phyloP scores from a whole-genome alignment of 1,140 invertebrate genomes.

The Bradynema listronoti region DNA sequence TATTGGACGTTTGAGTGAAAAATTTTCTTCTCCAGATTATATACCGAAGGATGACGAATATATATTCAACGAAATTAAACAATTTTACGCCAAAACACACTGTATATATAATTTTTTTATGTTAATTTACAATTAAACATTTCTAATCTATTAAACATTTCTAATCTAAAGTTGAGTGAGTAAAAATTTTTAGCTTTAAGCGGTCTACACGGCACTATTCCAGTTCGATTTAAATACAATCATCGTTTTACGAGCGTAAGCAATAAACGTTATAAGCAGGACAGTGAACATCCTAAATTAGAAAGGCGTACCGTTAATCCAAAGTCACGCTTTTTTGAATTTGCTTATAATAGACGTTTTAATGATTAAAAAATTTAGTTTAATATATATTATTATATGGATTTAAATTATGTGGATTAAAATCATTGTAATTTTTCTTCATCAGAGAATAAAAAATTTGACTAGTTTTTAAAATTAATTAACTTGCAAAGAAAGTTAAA shows the following conservation, averaged over 20 bases:
- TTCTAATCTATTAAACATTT: neutral
- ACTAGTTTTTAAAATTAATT: no score
- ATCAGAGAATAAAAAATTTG: no score
- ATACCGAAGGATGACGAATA: constrained; percentile 15
- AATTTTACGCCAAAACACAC: constrained; percentile 8
- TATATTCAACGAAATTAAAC: constrained; percentile 16
- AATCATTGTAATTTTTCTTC: no score
- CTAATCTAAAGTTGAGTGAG: neutral
- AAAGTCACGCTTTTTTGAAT: neutral
- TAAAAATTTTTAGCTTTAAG: constrained; percentile 10
- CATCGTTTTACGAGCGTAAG: constrained; percentile 2
- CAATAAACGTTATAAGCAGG: neutral
- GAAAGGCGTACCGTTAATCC: no score
- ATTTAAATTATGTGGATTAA: no score
- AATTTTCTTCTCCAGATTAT: neutral
- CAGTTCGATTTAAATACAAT: constrained; percentile 12
- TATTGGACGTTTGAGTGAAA: neutral
- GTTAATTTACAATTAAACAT: neutral
- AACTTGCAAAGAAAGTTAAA: no score
- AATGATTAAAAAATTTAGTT: no score
- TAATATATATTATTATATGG: no score
- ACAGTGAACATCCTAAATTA: no score
- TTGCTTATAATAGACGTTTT: constrained; percentile 1
- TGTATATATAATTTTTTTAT: constrained; percentile 5
- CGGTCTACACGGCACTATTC: constrained; percentile 11